These are phyloP conservation scores for Pristionchus pacificus DNA, from an alignment of 1,140 invertebrate genomes.

Conservation along the genomic window DNA sequence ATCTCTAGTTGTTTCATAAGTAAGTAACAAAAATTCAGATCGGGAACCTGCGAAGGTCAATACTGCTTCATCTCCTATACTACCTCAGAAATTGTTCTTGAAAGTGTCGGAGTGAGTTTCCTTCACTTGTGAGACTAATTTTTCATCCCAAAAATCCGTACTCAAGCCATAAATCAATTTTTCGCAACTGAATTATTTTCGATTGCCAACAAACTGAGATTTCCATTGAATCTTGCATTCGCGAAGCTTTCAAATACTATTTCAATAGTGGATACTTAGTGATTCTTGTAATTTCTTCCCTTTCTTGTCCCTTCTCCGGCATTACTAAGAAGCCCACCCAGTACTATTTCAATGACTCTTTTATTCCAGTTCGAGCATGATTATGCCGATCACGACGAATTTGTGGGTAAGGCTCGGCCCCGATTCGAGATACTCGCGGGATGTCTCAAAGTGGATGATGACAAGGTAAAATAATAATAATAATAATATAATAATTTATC, in stretches of 20 bases:
- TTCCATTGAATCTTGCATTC: no score
- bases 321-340: no score
- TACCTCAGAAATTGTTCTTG: slow-evolving; percentile 50
- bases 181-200: no score
- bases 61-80: slow-evolving; percentile 55
- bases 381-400: slow-evolving; percentile 41
- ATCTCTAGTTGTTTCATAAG: no score
- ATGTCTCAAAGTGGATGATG: slow-evolving; percentile 56
- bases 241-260: no score
- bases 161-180: no score
- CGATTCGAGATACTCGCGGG: slow-evolving; percentile 52
- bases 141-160: no score
- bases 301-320: no score
- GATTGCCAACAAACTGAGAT: no score
- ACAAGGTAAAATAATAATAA: slow-evolving; percentile 34
- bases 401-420: slow-evolving; percentile 39
- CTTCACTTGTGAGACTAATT: not conserved
- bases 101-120: slow-evolving; percentile 31
- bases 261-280: no score
- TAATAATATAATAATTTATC: slow-evolving; percentile 1
- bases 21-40: slow-evolving; percentile 36
- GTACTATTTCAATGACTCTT: no score
- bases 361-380: slow-evolving; percentile 31
- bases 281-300: no score
- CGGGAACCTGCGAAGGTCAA: slow-evolving; percentile 55